Percentiles rank a stretch among this genome's conserved stretches.
phyloP scores from a whole-genome alignment of 2,888 invertebrate genomes.

The Ornithoptera alexandrae region DNA sequence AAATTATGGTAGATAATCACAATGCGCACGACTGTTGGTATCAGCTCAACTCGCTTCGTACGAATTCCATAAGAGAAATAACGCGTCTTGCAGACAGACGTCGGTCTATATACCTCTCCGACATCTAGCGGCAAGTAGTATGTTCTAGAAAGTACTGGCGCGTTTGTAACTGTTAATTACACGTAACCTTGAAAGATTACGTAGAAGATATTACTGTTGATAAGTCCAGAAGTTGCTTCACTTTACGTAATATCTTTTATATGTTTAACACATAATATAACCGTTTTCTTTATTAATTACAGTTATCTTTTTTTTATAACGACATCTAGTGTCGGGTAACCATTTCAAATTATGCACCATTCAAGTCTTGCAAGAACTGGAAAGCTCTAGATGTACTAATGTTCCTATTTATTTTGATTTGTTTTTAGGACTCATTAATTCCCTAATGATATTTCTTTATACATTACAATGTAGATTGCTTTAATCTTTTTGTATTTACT shows the following conservation, averaged over 20 bases:
- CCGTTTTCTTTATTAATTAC: not conserved
- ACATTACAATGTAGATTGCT: too few relatives aligned
- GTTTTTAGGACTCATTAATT: not conserved
- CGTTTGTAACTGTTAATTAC: conserved; percentile 1
- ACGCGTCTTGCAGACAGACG: not conserved
- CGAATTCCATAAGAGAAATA: conserved; percentile 7
- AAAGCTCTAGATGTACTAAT: conserved; percentile 14
- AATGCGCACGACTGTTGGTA: not conserved
- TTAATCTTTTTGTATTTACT: too few relatives aligned
- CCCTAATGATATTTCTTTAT: too few relatives aligned
- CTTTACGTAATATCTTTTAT: not conserved
- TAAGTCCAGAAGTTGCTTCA: not conserved
- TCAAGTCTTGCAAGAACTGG: conserved; percentile 13
- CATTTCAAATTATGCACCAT: not conserved
- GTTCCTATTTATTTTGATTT: not conserved
- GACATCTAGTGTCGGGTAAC: conserved; percentile 26
- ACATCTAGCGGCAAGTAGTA: conserved; percentile 29
- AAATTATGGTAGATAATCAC: not conserved
- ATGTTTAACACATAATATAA: not conserved
- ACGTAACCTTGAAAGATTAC: not conserved
- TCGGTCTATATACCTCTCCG: conserved; percentile 18
- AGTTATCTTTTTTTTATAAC: not conserved
- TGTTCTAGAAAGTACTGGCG: conserved; percentile 27
- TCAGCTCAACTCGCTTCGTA: not conserved
- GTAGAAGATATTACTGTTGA: not conserved